A percentile compares a stretch with the other conserved stretches of the same genome.
phyloP scores from a whole-genome alignment of 2,797 vertebrate species.

The Pseudocheirus occidentalis region DNA sequence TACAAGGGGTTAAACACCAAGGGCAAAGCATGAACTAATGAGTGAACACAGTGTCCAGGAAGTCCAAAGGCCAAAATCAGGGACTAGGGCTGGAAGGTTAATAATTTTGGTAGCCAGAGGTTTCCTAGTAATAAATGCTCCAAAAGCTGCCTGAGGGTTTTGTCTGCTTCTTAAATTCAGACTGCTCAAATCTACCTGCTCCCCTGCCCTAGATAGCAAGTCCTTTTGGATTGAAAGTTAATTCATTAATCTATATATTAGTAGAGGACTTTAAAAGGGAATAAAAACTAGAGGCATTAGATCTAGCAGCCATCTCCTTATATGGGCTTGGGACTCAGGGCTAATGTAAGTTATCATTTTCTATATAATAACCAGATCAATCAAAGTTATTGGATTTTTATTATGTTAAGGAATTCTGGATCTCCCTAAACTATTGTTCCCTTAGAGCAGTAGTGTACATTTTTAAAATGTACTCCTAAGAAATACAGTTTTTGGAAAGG shows the following conservation, averaged over 20 bases:
- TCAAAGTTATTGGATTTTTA: background rate
- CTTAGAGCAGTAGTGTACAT: background rate
- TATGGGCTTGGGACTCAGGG: background rate
- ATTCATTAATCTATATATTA: background rate
- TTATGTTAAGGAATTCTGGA: background rate
- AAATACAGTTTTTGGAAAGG: background rate
- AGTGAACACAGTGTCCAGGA: conserved; percentile 16
- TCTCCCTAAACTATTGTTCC: background rate
- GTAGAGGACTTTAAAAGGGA: background rate
- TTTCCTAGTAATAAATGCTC: background rate
- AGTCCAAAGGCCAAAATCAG: background rate
- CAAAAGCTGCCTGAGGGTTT: background rate
- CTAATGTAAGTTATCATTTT: background rate
- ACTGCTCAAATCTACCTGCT: background rate
- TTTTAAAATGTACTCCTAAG: background rate
- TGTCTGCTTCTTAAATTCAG: conserved; percentile 13
- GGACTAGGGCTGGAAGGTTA: background rate
- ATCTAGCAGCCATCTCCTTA: background rate
- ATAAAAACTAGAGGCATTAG: background rate
- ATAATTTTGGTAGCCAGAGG: conserved; percentile 25
- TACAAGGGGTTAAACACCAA: background rate
- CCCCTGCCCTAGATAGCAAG: background rate
- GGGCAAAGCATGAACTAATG: conserved; percentile 18
- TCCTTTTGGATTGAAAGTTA: background rate
- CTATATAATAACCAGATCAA: background rate